Evolutionary conservation across 2,797 vertebrate genomes (phyloP).

Genomic region (Artibeus lituratus): DNA sequence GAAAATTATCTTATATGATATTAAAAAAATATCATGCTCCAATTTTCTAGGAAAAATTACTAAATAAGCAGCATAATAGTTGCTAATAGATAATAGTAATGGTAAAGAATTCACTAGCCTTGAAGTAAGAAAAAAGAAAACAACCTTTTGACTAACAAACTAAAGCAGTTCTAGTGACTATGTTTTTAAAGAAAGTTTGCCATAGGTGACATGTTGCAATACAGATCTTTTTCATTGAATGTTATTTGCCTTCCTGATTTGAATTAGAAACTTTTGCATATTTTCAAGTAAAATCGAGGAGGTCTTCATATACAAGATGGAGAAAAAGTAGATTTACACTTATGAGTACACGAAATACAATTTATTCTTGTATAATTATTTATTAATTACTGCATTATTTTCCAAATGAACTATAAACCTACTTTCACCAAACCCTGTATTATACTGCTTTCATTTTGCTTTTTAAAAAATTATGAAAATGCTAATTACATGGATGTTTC

Average conservation of each 20-base stretch:
- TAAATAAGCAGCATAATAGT: not conserved
- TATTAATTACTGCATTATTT: not conserved
- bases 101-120: not conserved
- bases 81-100: not conserved
- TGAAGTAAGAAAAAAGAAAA: not conserved
- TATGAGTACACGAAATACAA: not conserved
- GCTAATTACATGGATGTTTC: not conserved
- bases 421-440: not conserved
- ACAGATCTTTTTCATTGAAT: not conserved
- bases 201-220: not conserved
- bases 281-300: not conserved
- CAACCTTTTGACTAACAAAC: not conserved
- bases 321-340: not conserved
- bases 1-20: constrained; percentile 8
- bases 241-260: not conserved
- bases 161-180: not conserved
- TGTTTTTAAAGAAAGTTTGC: not conserved
- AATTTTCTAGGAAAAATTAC: constrained; percentile 30
- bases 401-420: not conserved
- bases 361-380: not conserved
- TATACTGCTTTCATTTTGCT: not conserved
- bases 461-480: constrained; percentile 26
- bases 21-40: not conserved
- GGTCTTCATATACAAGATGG: not conserved
- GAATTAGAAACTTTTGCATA: constrained; percentile 10